Evolutionary conservation across 2,113 vertebrate genomes (phyloP).

Genomic region (Eublepharis macularius): DNA sequence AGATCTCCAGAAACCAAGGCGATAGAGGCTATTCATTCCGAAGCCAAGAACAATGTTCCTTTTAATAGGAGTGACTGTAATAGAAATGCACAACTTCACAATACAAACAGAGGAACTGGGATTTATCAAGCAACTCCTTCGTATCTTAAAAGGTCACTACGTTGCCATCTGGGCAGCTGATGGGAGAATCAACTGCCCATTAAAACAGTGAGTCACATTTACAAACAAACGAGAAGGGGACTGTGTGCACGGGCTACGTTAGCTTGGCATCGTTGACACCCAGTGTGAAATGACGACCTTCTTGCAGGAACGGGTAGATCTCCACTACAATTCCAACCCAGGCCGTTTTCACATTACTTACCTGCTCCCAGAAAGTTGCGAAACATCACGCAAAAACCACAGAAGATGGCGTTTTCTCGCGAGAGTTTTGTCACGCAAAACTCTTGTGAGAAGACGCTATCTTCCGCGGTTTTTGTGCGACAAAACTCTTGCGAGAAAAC

Average conservation of each 20-base stretch:
- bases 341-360: too few relatives aligned
- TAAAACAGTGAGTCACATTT: background rate
- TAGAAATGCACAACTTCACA: rapidly evolving
- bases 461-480: too few relatives aligned
- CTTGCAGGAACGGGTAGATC: too few relatives aligned
- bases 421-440: too few relatives aligned
- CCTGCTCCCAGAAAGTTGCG: background rate
- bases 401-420: too few relatives aligned
- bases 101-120: background rate
- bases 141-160: background rate
- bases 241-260: background rate
- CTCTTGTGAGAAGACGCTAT: too few relatives aligned
- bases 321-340: too few relatives aligned
- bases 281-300: too few relatives aligned
- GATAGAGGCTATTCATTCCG: background rate
- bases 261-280: too few relatives aligned
- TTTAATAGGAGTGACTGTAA: background rate
- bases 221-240: rapidly evolving
- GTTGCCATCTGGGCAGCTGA: background rate
- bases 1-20: slow-evolving; percentile 16
- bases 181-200: background rate
- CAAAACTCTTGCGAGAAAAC: too few relatives aligned
- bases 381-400: too few relatives aligned
- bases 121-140: background rate
- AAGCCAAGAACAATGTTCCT: background rate